phyloP scores from a whole-genome alignment of 92 coral and sea anemone genomes.

The Montipora capitata region DNA sequence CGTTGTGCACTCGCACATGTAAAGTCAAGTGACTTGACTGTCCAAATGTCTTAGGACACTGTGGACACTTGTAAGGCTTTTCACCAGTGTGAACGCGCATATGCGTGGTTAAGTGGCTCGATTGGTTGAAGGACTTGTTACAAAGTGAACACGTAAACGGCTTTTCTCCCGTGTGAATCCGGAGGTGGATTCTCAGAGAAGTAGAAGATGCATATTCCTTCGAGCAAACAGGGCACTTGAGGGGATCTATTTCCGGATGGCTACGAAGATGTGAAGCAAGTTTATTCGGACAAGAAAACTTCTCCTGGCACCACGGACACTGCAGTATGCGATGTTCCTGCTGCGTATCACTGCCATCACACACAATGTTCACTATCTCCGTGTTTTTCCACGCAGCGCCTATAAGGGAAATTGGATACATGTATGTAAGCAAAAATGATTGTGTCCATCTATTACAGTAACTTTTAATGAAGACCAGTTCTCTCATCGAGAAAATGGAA shows the following conservation, averaged over 20 bases:
- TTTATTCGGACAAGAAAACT: constrained; percentile 36
- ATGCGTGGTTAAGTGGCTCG: constrained; percentile 59
- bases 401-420: not conserved
- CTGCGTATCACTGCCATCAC: not conserved
- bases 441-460: not conserved
- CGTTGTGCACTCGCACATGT: constrained; percentile 67
- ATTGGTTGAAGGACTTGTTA: constrained; percentile 52
- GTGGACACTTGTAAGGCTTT: constrained; percentile 55
- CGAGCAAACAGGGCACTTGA: constrained; percentile 56
- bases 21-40: constrained; percentile 60
- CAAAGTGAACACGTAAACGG: constrained; percentile 54
- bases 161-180: constrained; percentile 62
- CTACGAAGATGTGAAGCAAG: constrained; percentile 49
- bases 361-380: not conserved
- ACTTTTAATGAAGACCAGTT: no score
- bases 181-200: constrained; percentile 49
- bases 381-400: not conserved
- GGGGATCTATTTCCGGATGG: constrained; percentile 45
- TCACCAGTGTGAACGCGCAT: constrained; percentile 60
- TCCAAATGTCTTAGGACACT: constrained; percentile 65
- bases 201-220: constrained; percentile 50
- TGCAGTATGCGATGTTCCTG: constrained; percentile 25
- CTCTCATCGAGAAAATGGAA: no score
- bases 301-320: constrained; percentile 49
- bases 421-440: no score